A percentile compares a stretch with the other conserved stretches of the same genome.
Conservation (phyloP, 2,888 invertebrate genomes). For the Latheticus oryzae region DNA sequence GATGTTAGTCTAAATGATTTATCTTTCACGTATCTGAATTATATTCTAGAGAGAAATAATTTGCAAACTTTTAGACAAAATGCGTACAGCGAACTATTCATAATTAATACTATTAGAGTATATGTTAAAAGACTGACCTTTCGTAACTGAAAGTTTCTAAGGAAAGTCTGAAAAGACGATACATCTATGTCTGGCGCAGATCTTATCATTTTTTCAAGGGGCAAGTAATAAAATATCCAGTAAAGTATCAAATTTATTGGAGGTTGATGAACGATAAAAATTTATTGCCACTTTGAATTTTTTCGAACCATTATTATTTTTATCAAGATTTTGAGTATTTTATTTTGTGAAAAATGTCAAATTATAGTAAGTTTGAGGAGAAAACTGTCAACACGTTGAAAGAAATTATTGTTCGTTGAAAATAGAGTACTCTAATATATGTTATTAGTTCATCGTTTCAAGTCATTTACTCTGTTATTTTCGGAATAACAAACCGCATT, state of each 20-base stretch:
- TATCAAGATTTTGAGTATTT: too few species aligned
- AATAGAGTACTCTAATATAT: too few species aligned
- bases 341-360: slow-evolving; percentile 28
- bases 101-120: too few species aligned
- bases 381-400: slow-evolving; percentile 3
- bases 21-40: slow-evolving; percentile 54
- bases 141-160: slow-evolving; percentile 25
- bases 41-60: slow-evolving; percentile 49
- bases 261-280: slow-evolving; percentile 33
- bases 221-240: slow-evolving; percentile 33
- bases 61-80: background rate
- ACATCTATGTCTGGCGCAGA: slow-evolving; percentile 22
- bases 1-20: slow-evolving; percentile 58
- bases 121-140: slow-evolving; percentile 28
- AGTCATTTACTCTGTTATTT: too few species aligned
- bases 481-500: too few species aligned
- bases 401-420: slow-evolving; percentile 6
- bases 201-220: slow-evolving; percentile 30
- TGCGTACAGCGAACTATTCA: too few species aligned
- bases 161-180: slow-evolving; percentile 25
- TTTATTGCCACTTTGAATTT: slow-evolving; percentile 20
- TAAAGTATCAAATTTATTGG: slow-evolving; percentile 39
- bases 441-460: too few species aligned
- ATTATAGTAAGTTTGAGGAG: slow-evolving; percentile 26
- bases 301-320: slow-evolving; percentile 23